Conservation (phyloP, 1,140 invertebrate genomes). For the Caerostris extrusa region DNA sequence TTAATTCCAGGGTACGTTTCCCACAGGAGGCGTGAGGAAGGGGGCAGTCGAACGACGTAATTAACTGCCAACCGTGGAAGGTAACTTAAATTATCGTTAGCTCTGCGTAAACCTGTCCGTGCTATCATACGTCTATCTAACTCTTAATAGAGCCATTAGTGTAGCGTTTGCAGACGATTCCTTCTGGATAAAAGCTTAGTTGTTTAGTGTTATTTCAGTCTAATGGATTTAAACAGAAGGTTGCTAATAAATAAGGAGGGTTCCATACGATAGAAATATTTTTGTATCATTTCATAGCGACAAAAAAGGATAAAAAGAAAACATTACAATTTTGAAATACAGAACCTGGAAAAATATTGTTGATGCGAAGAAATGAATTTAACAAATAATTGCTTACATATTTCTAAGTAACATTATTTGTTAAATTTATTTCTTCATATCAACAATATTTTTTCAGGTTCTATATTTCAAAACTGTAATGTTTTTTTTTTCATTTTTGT, state of each 20-base stretch:
- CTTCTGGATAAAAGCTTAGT: not conserved
- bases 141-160: conserved; percentile 52
- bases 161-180: not conserved
- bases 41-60: conserved; percentile 16
- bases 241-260: not conserved
- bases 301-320: not conserved
- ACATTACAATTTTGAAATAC: too few relatives aligned
- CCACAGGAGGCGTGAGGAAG: conserved; percentile 20
- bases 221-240: not conserved
- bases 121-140: not conserved
- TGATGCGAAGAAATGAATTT: too few relatives aligned
- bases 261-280: not conserved
- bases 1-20: conserved; percentile 33
- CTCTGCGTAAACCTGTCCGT: not conserved
- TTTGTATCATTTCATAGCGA: not conserved
- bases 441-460: too few relatives aligned
- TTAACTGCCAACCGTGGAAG: conserved; percentile 18
- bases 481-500: too few relatives aligned
- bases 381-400: too few relatives aligned
- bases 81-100: conserved; percentile 23
- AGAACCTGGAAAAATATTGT: too few relatives aligned
- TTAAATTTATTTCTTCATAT: too few relatives aligned
- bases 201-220: not conserved
- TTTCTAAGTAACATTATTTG: too few relatives aligned
- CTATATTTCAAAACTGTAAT: too few relatives aligned